Conservation (phyloP, 1,140 invertebrate species). For the Ostrea denselamellosa region DNA sequence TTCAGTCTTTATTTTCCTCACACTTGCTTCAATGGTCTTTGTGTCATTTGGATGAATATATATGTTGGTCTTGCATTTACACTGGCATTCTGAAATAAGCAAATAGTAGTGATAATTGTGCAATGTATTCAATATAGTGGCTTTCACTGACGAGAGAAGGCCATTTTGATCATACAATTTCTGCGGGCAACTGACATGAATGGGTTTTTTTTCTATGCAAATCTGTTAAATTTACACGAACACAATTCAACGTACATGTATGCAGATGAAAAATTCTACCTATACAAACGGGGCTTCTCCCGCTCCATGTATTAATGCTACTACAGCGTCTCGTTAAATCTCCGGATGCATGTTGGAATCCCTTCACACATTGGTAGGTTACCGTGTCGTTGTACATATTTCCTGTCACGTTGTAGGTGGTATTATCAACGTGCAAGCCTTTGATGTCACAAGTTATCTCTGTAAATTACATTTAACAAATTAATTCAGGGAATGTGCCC, state of each 20-base stretch:
- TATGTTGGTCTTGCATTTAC: neutral
- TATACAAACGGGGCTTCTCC: neutral
- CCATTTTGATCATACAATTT: too few relatives aligned
- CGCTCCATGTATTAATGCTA: neutral
- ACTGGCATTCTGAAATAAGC: neutral
- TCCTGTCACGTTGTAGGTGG: slow-evolving; percentile 3
- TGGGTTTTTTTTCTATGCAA: too few relatives aligned
- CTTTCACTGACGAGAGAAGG: too few relatives aligned
- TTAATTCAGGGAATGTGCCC: neutral
- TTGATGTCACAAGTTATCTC: neutral
- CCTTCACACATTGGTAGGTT: slow-evolving; percentile 17
- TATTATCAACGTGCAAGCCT: neutral
- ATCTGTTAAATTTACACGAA: too few relatives aligned
- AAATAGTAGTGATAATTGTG: too few relatives aligned
- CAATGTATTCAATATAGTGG: too few relatives aligned
- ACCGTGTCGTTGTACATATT: slow-evolving; percentile 9
- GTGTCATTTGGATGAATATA: neutral
- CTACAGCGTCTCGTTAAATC: neutral
- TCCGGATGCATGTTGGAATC: neutral
- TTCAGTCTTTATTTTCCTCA: neutral
- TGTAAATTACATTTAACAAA: neutral
- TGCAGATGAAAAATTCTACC: neutral
- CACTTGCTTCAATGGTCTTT: neutral
- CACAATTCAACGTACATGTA: too few relatives aligned
- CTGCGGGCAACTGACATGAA: too few relatives aligned